Percentiles rank a stretch among this genome's conserved stretches.
Conservation (phyloP, 2,888 invertebrate genomes). For the Autographa pulchrina region DNA sequence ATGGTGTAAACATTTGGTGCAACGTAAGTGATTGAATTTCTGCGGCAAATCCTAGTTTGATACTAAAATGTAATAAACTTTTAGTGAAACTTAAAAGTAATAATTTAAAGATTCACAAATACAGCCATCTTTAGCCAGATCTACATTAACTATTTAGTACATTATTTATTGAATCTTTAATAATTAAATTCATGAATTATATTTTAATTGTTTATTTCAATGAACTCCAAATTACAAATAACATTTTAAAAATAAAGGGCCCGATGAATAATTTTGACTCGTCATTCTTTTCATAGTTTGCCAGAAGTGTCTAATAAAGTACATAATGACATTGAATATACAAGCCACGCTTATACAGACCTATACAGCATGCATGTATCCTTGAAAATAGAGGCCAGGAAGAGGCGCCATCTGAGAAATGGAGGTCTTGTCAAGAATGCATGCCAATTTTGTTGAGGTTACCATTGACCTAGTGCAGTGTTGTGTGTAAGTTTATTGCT, state of each 20-base stretch:
- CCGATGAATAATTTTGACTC: too few relatives aligned
- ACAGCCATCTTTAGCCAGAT: too few relatives aligned
- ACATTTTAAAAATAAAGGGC: too few relatives aligned
- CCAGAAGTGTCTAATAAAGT: too few relatives aligned
- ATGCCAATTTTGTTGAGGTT: constrained; percentile 1
- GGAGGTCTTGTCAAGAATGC: neutral
- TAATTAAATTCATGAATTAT: too few relatives aligned
- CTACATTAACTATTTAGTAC: too few relatives aligned
- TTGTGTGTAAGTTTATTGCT: neutral
- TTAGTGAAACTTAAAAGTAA: too few relatives aligned
- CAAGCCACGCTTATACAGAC: constrained; percentile 34
- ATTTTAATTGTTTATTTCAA: too few relatives aligned
- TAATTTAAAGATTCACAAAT: too few relatives aligned
- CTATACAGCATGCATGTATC: constrained; percentile 19
- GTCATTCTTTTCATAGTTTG: too few relatives aligned
- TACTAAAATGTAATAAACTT: neutral
- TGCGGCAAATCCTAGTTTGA: neutral
- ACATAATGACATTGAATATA: constrained; percentile 13
- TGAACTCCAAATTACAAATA: too few relatives aligned
- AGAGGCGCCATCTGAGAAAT: neutral
- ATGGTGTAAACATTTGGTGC: neutral
- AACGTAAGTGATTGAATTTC: neutral
- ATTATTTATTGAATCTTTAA: too few relatives aligned
- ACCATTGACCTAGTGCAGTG: neutral
- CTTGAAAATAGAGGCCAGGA: constrained; percentile 2